Base-by-base conservation (phyloP, 2,113 vertebrate genomes). In the Scolopax mira region DNA sequence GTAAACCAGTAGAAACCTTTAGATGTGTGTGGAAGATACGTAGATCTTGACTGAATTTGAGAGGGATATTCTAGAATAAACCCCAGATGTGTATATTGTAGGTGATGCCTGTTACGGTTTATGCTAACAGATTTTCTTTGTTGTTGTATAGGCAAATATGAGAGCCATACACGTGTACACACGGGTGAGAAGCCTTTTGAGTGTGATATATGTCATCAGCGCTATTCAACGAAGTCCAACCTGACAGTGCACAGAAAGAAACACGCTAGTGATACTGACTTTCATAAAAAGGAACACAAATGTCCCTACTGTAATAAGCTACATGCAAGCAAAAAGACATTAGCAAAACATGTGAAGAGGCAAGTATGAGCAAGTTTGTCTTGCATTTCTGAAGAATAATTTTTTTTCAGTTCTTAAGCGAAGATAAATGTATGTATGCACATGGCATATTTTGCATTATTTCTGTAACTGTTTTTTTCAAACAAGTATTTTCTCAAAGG, bases 191-290 rank as follows among this genome's bases (percentile, higher is more conserved):
- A 99, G 87, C 99, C 99, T 18, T 99, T 99, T 97, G 99, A 99
- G 94, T 99, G 99, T 97, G 99, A 99, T 93, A 97, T 99, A 94
- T 99, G 99, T 97, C 98, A 99, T 33, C 99, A 99, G 97, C 98
- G 98, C 85, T 99, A 99, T 97, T 99, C 99, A 27, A 99, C 99
- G 21, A 99, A 99, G 97, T 99, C 99, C 77, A 99, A 99, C 98
- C 98, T 99, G 95, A 99, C 99, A 2, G 99, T 99, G 33, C 99
- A 99, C 98, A 99, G 98, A 93, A 99, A 99, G 97, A 99, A 99
- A 79, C 99, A 99, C 92, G 97, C 97, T 62, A 97, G 94, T n/a
- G 98, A 99, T 33, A 97, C 98, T 4, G 98, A 99, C 41, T 98
- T 99, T 92, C 99, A 98, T 94, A 99, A 98, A 96, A 99, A 99